These are phyloP conservation scores for Spermophilus dauricus DNA, from an alignment of 2,113 vertebrate species.

Conservation along the genomic window DNA sequence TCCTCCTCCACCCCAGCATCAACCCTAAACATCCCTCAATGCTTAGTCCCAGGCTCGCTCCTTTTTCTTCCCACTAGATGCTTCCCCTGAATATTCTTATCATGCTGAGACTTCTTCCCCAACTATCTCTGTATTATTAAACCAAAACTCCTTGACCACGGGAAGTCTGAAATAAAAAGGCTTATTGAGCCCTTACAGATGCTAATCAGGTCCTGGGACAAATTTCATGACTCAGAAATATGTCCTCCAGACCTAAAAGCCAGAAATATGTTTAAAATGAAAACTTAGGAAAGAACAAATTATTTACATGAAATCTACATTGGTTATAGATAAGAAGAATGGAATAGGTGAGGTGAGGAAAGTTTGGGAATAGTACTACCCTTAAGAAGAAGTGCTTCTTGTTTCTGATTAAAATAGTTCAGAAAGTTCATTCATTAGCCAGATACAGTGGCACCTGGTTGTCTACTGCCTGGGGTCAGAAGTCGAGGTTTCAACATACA, in stretches of 20 bases:
- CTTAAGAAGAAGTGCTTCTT: background rate
- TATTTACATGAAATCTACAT: background rate
- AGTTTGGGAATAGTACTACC: background rate
- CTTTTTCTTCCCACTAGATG: background rate
- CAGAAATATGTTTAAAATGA: too few relatives aligned
- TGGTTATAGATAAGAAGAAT: background rate
- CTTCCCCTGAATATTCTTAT: background rate
- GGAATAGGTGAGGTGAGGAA: background rate
- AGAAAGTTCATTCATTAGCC: too few relatives aligned
- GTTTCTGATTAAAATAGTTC: background rate
- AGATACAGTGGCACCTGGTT: too few relatives aligned
- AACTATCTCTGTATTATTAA: background rate
- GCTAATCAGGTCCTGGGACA: background rate
- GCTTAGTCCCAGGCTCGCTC: background rate
- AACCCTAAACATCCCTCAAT: background rate
- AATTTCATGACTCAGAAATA: background rate
- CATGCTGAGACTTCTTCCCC: background rate
- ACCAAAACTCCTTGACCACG: background rate
- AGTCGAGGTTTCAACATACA: background rate
- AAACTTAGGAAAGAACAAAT: background rate
- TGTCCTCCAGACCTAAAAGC: background rate
- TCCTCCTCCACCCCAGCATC: background rate
- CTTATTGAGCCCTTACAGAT: too few relatives aligned
- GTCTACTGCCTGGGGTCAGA: background rate
- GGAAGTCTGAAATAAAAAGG: background rate